Evolutionary conservation across 1,140 invertebrate genomes (phyloP).

Genomic region (Heliconius eleuchia): DNA sequence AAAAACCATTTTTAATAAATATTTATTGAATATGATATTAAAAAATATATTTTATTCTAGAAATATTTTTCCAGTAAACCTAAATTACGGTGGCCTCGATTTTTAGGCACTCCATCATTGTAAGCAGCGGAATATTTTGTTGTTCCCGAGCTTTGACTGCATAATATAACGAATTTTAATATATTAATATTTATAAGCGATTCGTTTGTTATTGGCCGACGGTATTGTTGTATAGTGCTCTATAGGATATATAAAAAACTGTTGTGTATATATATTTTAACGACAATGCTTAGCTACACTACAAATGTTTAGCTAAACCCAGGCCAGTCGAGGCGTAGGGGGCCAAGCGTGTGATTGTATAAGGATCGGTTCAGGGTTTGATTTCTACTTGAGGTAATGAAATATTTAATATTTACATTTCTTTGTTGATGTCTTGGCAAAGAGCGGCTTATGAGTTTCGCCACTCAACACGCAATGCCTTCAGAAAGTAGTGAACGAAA

Average conservation of each 20-base stretch:
- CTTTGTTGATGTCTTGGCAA: too few species aligned
- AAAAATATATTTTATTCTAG: not conserved
- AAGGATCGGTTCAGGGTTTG: too few species aligned
- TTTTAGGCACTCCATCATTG: slow-evolving; percentile 38
- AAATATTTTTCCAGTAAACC: slow-evolving; percentile 25
- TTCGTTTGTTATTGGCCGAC: slow-evolving; percentile 38
- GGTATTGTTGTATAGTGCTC: slow-evolving; percentile 31
- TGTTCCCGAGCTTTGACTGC: slow-evolving; percentile 33
- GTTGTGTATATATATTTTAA: not conserved
- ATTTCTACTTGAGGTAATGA: too few species aligned
- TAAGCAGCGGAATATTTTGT: slow-evolving; percentile 37
- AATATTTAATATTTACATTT: too few species aligned
- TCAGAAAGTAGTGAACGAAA: too few species aligned
- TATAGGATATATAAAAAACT: not conserved
- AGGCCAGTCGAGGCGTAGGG: too few species aligned
- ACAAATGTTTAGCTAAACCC: too few species aligned
- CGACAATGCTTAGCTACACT: too few species aligned
- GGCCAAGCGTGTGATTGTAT: too few species aligned
- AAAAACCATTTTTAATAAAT: not conserved
- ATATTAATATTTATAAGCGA: slow-evolving; percentile 48
- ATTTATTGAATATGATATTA: not conserved
- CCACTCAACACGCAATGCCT: too few species aligned
- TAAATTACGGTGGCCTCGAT: slow-evolving; percentile 27
- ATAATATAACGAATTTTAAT: slow-evolving; percentile 45
- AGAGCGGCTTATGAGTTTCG: too few species aligned